Percentiles rank a stretch among this genome's conserved stretches.
Evolutionary conservation across 2,113 vertebrate species (phyloP).

Genomic region (Narcine bancroftii): DNA sequence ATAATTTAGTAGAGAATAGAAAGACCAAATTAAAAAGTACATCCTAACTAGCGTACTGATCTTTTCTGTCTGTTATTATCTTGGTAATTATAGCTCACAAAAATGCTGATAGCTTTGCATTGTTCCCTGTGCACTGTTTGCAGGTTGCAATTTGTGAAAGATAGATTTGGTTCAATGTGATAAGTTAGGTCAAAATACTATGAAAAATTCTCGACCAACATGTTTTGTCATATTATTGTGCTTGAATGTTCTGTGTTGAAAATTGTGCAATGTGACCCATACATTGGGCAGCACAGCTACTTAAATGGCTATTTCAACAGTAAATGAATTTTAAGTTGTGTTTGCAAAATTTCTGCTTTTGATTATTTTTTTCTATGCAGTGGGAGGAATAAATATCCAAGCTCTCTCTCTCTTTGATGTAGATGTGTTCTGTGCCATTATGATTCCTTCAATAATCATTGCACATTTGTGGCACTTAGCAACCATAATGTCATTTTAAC

Average conservation of each 20-base stretch:
- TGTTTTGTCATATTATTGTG: neutral
- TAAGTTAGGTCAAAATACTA: neutral
- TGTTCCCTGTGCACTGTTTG: neutral
- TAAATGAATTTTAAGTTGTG: neutral
- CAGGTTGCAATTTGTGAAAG: too few species aligned
- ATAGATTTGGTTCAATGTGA: neutral
- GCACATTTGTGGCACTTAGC: neutral
- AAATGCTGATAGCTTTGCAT: neutral
- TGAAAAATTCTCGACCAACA: neutral
- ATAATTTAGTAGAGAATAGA: neutral
- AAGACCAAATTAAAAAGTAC: neutral
- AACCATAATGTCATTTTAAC: slow-evolving; percentile 28
- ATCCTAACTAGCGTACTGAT: neutral
- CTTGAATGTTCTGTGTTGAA: neutral
- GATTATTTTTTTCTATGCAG: too few species aligned
- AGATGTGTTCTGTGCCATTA: neutral
- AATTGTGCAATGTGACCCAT: neutral
- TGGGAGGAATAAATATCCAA: neutral
- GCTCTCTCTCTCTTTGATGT: neutral
- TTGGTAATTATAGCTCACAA: neutral
- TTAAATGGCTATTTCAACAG: neutral
- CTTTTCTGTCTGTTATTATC: neutral
- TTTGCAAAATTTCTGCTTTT: neutral
- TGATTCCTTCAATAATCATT: neutral
- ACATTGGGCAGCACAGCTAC: neutral